These are phyloP conservation scores for Cladopsammia gracilis DNA, from an alignment of 64 coral and sea anemone species.

Conservation along the genomic window DNA sequence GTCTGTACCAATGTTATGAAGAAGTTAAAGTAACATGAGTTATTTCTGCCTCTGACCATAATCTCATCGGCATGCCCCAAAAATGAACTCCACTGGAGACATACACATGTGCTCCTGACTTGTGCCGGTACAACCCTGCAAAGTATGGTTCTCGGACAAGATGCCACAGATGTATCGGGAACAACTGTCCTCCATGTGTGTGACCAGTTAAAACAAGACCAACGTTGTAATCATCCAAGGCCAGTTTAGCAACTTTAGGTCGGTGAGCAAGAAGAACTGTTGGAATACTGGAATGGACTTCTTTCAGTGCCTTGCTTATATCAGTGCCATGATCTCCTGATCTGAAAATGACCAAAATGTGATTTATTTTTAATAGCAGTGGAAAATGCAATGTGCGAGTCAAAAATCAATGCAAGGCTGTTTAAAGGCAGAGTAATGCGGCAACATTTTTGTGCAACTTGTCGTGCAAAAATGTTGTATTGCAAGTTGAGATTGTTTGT, in stretches of 20 bases:
- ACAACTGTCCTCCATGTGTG: constrained; percentile 84
- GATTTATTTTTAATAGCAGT: too few relatives aligned
- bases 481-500: too few relatives aligned
- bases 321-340: constrained; percentile 91
- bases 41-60: constrained; percentile 79
- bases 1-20: background rate
- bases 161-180: constrained; percentile 89
- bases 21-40: constrained; percentile 71
- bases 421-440: too few relatives aligned
- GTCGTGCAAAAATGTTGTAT: too few relatives aligned
- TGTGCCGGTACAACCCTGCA: constrained; percentile 79
- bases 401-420: background rate
- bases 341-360: constrained; percentile 37
- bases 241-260: constrained; percentile 69
- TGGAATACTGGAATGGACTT: constrained; percentile 59
- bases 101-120: constrained; percentile 73
- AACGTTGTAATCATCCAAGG: constrained; percentile 69
- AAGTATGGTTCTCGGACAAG: constrained; percentile 82
- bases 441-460: too few relatives aligned
- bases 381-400: too few relatives aligned
- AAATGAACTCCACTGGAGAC: constrained; percentile 82
- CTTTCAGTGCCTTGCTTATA: constrained; percentile 66
- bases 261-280: constrained; percentile 78
- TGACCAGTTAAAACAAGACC: constrained; percentile 81
- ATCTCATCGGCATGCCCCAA: constrained; percentile 95